Evolutionary conservation across 2,797 vertebrate genomes (phyloP), one percentile per base, ranked within the genome.

Genomic region (Scolopax bukidnonensis): DNA sequence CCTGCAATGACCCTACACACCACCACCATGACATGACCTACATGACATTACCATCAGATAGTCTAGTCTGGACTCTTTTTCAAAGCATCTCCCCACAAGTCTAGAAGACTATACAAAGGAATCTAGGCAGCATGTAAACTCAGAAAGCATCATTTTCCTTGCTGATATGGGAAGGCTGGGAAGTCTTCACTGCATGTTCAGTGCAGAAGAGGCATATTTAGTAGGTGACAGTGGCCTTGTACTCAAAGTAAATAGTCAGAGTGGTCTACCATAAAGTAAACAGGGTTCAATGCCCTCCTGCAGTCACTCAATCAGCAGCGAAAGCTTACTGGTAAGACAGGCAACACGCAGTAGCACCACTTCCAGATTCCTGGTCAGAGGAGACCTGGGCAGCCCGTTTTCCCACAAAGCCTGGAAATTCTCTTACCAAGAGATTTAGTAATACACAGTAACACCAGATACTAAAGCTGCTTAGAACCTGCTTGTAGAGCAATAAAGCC

Each of bases 381-480:
- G 20, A 76, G 51, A 88, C 28, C 32, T 6, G 25, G 16, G 57
- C n/a, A 84, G 68, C 25, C 70, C 38, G 21, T 33, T 95, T 87
- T 80, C 83, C 80, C 78, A 90, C 18, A 0, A 74, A 81, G 65
- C 56, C 60, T 90, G 60, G 45, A 85, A 94, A 93, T 91, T 94
- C 75, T 41, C 90, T 70, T 70, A 57, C 59, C 40, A 38, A 28
- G 67, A 51, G 83, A 41, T 82, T 95, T 93, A 95, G 67, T 91
- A 92, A 83, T 30, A 85, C 74, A 33, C 11, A 93, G 84, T 87
- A 87, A 91, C 53, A 41, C 41, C 19, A 56, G 36, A 82, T 82
- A 51, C 70, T 70, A 76, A 92, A 94, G 86, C 94, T 78, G 80
- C 87, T 95, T 94, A 95, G 80, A 81, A 81, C 65, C 47, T 73